Evolutionary conservation across 2,113 vertebrate species (phyloP).

Genomic region (Dinomys branickii): DNA sequence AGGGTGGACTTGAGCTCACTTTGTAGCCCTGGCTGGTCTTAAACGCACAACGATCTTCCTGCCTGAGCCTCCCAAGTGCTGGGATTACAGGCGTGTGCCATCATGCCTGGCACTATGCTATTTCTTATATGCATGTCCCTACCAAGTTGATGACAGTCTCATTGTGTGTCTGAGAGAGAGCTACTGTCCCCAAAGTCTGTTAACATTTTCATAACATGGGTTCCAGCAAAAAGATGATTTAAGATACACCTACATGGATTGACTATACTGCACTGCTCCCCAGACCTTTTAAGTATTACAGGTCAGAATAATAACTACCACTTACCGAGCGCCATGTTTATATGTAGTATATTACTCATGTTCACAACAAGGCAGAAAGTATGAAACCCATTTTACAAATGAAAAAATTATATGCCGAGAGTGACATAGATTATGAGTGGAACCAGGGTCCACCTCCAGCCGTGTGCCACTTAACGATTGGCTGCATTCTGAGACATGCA

Average conservation of each 20-base stretch:
- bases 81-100: no score
- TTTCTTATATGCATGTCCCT: neutral
- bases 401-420: neutral
- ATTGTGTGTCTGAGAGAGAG: neutral
- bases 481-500: neutral
- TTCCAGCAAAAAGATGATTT: neutral
- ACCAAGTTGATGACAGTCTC: neutral
- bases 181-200: neutral
- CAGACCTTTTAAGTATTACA: neutral
- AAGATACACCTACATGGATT: neutral
- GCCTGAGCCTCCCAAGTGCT: no score
- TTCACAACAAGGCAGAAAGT: neutral
- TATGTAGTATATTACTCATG: neutral
- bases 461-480: neutral
- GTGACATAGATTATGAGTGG: neutral
- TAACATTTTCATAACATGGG: neutral
- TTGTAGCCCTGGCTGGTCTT: no score
- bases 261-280: neutral
- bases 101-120: no score
- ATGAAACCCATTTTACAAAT: constrained; percentile 8
- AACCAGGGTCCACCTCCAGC: neutral
- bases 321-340: neutral
- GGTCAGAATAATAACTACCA: neutral
- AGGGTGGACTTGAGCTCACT: no score
- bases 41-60: no score